Conservation (phyloP, 2,888 invertebrate genomes). For the Drosophila affinis region DNA sequence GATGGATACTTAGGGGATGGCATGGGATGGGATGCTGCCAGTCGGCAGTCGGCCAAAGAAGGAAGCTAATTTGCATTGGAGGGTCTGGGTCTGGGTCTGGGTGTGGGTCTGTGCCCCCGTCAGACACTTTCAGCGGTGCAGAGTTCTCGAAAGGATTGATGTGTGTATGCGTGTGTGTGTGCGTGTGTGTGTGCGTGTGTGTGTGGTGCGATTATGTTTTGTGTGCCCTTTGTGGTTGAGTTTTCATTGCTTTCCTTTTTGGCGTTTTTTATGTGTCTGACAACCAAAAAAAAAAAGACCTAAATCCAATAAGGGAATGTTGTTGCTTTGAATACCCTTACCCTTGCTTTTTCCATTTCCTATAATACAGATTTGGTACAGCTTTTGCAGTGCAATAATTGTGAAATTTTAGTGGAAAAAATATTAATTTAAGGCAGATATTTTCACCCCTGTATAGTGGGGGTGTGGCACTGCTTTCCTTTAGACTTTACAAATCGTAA, state of each 20-base stretch:
- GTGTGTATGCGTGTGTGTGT: constrained; percentile 2
- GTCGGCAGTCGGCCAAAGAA: constrained; percentile 13
- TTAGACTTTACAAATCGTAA: too few relatives aligned
- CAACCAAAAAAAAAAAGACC: neutral
- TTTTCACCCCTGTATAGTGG: too few relatives aligned
- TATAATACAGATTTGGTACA: too few relatives aligned
- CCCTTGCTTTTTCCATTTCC: too few relatives aligned
- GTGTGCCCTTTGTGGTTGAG: constrained; percentile 29
- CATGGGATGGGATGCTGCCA: too few relatives aligned
- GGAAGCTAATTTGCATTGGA: constrained; percentile 67
- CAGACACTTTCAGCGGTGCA: constrained; percentile 25
- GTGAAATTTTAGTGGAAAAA: too few relatives aligned
- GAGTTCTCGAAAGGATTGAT: constrained; percentile 22
- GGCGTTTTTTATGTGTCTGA: constrained; percentile 7
- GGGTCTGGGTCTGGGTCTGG: constrained; percentile 1
- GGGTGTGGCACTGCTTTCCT: too few relatives aligned
- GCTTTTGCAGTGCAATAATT: too few relatives aligned
- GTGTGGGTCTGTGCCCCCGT: constrained; percentile 8
- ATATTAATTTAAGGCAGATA: too few relatives aligned
- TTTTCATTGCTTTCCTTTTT: constrained; percentile 23
- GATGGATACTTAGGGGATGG: constrained; percentile 9
- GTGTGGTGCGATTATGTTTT: constrained; percentile 28
- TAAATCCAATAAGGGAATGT: neutral
- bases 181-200: neutral
- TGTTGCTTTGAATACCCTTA: neutral